Conservation (phyloP, 2,797 vertebrate genomes). For the Benthosema pterotum region DNA sequence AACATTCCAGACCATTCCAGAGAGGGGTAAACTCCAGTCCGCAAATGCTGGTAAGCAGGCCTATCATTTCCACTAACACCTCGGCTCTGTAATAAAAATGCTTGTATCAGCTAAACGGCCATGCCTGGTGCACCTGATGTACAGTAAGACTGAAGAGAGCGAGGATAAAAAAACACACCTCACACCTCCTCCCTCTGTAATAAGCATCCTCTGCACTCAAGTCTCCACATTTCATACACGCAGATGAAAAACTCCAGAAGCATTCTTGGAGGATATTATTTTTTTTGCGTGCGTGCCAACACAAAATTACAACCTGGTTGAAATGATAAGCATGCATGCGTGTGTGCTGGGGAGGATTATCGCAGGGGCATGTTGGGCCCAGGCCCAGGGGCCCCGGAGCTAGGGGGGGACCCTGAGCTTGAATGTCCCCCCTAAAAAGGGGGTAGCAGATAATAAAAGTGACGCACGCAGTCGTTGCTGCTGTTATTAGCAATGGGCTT, state of each 20-base stretch:
- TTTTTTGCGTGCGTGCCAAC: slow-evolving; percentile 54
- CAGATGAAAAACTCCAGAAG: slow-evolving; percentile 77
- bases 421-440: no score
- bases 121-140: slow-evolving; percentile 75
- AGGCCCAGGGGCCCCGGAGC: no score
- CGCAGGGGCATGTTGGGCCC: no score
- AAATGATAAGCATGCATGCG: no score
- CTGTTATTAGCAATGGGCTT: no score
- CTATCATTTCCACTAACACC: slow-evolving; percentile 72
- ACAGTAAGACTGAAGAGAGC: slow-evolving; percentile 74
- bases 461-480: no score
- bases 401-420: no score
- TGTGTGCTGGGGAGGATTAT: no score
- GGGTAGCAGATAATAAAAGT: no score
- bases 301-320: slow-evolving; percentile 68
- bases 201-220: slow-evolving; percentile 67
- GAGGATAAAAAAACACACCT: slow-evolving; percentile 78
- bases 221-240: slow-evolving; percentile 38
- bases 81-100: slow-evolving; percentile 76
- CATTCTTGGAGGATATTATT: slow-evolving; percentile 69
- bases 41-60: slow-evolving; percentile 57
- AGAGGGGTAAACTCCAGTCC: slow-evolving; percentile 59
- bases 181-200: slow-evolving; percentile 71
- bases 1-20: slow-evolving; percentile 68
- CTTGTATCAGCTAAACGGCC: slow-evolving; percentile 71